Evolutionary conservation across 2,797 vertebrate genomes (phyloP).

Genomic region (Trachops cirrhosus): DNA sequence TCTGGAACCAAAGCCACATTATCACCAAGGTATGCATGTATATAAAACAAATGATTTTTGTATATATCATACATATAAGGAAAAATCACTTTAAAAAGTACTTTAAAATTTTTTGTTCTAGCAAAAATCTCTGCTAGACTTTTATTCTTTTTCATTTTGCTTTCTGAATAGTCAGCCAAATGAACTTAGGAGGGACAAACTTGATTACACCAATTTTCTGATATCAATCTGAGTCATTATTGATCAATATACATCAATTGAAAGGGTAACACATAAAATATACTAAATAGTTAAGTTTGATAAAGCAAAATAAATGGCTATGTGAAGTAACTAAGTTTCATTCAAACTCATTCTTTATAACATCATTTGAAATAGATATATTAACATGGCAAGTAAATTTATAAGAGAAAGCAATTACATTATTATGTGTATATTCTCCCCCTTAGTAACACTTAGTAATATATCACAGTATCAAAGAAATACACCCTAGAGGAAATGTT

Average conservation of each 20-base stretch:
- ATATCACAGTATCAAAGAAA: slow-evolving; percentile 75
- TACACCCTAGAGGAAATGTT: slow-evolving; percentile 68
- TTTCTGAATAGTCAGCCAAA: slow-evolving; percentile 48
- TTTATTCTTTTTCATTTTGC: slow-evolving; percentile 31
- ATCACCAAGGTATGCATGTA: not conserved
- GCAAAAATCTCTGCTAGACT: slow-evolving; percentile 7
- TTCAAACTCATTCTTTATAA: slow-evolving; percentile 73
- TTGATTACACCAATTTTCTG: slow-evolving; percentile 55
- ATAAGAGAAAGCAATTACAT: slow-evolving; percentile 79
- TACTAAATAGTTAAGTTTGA: slow-evolving; percentile 59
- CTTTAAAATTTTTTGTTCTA: not conserved
- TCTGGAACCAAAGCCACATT: not conserved
- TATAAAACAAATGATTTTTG: not conserved
- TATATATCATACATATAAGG: not conserved
- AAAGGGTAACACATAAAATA: slow-evolving; percentile 38
- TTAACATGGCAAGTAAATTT: slow-evolving; percentile 71
- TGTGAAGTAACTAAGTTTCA: slow-evolving; percentile 55
- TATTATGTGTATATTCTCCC: slow-evolving; percentile 68
- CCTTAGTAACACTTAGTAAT: slow-evolving; percentile 54
- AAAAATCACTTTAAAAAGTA: not conserved
- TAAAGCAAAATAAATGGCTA: slow-evolving; percentile 68
- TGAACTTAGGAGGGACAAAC: slow-evolving; percentile 60
- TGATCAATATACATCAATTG: slow-evolving; percentile 72
- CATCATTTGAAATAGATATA: slow-evolving; percentile 55
- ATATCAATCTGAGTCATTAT: slow-evolving; percentile 66